Evolutionary conservation across 2,113 vertebrate species (phyloP).

Genomic region (Dissostichus mawsoni): DNA sequence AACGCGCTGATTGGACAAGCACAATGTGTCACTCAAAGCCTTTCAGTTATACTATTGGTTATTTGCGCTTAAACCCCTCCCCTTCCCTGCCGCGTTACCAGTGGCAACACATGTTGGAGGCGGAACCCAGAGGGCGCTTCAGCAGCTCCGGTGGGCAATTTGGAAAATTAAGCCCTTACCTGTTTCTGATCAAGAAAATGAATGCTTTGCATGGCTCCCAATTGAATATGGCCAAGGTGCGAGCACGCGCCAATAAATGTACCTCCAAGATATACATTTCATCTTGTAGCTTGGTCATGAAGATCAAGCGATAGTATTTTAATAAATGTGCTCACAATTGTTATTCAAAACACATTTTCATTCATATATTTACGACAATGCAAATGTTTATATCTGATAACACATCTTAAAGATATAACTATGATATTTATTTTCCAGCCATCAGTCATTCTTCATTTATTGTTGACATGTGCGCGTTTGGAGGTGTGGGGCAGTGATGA

Average conservation of each 20-base stretch:
- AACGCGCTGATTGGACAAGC: conserved; percentile 66
- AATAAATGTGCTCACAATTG: neutral
- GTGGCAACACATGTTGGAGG: conserved; percentile 80
- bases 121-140: conserved; percentile 74
- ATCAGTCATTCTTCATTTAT: neutral
- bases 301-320: neutral
- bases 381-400: neutral
- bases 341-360: neutral
- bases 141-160: conserved; percentile 85
- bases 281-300: neutral
- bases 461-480: conserved; percentile 2
- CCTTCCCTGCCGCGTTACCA: conserved; percentile 73
- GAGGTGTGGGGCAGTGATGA: conserved; percentile 45
- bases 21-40: conserved; percentile 57
- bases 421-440: neutral
- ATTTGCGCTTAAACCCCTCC: conserved; percentile 24
- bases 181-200: conserved; percentile 86
- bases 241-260: conserved; percentile 9
- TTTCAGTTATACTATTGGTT: conserved; percentile 43
- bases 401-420: neutral
- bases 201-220: conserved; percentile 73
- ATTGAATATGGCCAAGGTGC: conserved; percentile 44
- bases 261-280: neutral
- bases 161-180: conserved; percentile 86
- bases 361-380: neutral